Conservation (phyloP, 2,888 invertebrate genomes). For the Watsonalla binaria region DNA sequence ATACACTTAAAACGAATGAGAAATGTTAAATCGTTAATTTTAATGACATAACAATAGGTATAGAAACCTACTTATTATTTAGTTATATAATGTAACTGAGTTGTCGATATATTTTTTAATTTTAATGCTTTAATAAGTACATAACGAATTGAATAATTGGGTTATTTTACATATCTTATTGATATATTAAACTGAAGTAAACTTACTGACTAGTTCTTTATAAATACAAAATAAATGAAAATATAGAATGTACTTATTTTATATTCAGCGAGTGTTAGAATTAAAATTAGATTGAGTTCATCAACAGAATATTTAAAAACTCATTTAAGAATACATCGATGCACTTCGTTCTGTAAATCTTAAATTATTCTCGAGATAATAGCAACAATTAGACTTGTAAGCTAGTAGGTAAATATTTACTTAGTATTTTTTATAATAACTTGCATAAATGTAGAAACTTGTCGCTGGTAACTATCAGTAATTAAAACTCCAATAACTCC, state of each 20-base stretch:
- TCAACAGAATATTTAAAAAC: too few species aligned
- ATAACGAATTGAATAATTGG: conserved; percentile 7
- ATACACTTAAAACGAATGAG: conserved; percentile 42
- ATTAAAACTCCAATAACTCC: conserved; percentile 11
- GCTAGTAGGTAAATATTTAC: too few species aligned
- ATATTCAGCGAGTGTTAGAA: too few species aligned
- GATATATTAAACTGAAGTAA: conserved; percentile 33
- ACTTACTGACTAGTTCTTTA: conserved; percentile 69
- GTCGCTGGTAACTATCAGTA: not conserved
- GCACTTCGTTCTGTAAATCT: too few species aligned
- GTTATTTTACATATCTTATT: conserved; percentile 10
- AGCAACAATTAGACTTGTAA: too few species aligned
- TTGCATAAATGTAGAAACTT: not conserved
- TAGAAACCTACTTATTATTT: too few species aligned
- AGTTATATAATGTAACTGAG: conserved; percentile 1
- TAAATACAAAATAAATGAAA: conserved; percentile 42
- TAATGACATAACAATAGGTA: too few species aligned
- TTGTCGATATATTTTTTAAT: conserved; percentile 2
- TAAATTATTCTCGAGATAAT: too few species aligned
- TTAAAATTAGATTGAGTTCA: too few species aligned
- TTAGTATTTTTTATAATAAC: not conserved
- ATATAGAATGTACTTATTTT: not conserved
- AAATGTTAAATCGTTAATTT: conserved; percentile 20
- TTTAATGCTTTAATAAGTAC: not conserved
- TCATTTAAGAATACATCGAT: too few species aligned